Evolutionary conservation across 2,888 invertebrate species (phyloP), one percentile per base, ranked within the genome.

Genomic region (Coelogynopora nodosa): DNA sequence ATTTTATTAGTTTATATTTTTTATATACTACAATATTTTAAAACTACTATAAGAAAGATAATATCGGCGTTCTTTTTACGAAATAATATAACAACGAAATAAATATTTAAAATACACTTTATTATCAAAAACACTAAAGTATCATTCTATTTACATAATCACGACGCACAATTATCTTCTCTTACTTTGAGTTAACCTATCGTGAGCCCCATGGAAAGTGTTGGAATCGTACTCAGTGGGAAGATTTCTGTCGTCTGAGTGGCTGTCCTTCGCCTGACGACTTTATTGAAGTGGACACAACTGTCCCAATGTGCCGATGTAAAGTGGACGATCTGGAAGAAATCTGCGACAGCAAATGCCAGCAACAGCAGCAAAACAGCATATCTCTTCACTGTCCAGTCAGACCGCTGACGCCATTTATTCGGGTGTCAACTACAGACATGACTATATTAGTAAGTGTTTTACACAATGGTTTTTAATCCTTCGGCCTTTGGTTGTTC

Each of bases 311-410:
- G 81, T 91, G 91, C 88, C 88, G 88, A 80, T 91, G 91, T 88
- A 85, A 88, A 49, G 88, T 88, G 1, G 91, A 91, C 81, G 90
- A 91, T 87, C 88, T 91, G 5, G 89, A 90, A 30, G 89, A 88
- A 18, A 82, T 91, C 5, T 91, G 91, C 89, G 89, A 90, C 86
- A 88, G 89, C 10, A 89, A 89, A 82, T 91, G 91, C 86, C 89
- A 90, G 23, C 88, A 85, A 0, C 87, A 88, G 0, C 90, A 90
- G 87, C 30, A 87, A 30, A 85, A 89, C 30, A 86, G 87, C 0
- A 82, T 91, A 30, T 86, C 89, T 23, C 89, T 90, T 28, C 89
- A 89, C 13, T 91, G 91, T 88, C 90, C 91, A 0, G 88, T 87
- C 18, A 82, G 87, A 0, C 90, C 90, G 1, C 84, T 89, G 1